These are phyloP conservation scores for Stomatorhinus walkeri DNA, from an alignment of 2,797 vertebrate genomes.

Conservation along the genomic window DNA sequence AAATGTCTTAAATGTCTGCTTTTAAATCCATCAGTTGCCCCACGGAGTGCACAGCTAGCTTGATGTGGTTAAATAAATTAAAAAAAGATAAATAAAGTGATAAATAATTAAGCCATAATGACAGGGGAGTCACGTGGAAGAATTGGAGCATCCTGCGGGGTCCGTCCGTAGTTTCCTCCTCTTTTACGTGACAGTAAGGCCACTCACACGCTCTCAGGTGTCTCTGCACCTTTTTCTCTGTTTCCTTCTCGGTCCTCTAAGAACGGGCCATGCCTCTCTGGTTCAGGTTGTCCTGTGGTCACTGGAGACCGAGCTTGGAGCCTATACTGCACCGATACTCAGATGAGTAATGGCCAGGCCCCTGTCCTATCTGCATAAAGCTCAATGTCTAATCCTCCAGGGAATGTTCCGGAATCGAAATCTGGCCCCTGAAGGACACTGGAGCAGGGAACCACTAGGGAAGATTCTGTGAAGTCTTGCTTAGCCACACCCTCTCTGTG, in stretches of 20 bases:
- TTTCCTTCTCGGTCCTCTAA: not conserved
- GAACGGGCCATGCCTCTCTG: not conserved
- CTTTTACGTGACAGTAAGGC: not conserved
- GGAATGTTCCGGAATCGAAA: not conserved
- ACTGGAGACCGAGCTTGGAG: not conserved
- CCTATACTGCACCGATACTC: not conserved
- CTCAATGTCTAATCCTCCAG: not conserved
- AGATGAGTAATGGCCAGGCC: not conserved
- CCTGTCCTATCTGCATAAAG: not conserved
- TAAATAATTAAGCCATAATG: constrained; percentile 13
- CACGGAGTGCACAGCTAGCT: not conserved
- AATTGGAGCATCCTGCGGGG: not conserved
- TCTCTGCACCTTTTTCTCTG: not conserved
- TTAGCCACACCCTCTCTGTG: not conserved
- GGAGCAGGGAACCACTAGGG: not conserved
- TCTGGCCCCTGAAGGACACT: not conserved
- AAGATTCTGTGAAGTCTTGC: not conserved
- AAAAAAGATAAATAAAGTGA: constrained; percentile 23
- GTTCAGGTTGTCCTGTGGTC: not conserved
- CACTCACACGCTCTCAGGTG: not conserved
- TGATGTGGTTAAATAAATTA: constrained; percentile 21
- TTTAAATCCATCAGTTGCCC: constrained; percentile 22
- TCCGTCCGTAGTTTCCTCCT: not conserved
- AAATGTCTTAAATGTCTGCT: constrained; percentile 15
- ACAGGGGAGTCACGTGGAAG: not conserved